Evolutionary conservation across 2,888 invertebrate genomes (phyloP).

Genomic region (Lobophora halterata): DNA sequence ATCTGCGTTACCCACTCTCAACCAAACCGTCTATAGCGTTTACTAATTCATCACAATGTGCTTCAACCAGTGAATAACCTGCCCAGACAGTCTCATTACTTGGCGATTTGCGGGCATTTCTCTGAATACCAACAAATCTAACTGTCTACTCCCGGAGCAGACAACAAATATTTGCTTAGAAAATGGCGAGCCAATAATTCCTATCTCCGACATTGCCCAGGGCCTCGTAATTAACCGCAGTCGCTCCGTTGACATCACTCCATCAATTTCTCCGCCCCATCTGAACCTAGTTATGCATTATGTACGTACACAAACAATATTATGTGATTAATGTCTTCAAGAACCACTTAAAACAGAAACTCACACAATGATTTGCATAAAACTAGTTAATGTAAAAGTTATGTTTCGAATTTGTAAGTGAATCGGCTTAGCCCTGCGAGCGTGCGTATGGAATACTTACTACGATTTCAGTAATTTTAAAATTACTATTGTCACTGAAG

Average conservation of each 20-base stretch:
- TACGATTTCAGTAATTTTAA: slow-evolving; percentile 9
- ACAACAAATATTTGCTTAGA: slow-evolving; percentile 29
- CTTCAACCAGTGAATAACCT: slow-evolving; percentile 7
- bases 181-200: slow-evolving; percentile 33
- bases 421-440: slow-evolving; percentile 14
- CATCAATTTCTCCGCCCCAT: slow-evolving; percentile 68
- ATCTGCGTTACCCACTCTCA: no score
- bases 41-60: no score
- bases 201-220: slow-evolving; percentile 21
- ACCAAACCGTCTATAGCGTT: no score
- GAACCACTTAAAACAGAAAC: slow-evolving; percentile 57
- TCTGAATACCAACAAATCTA: slow-evolving; percentile 15
- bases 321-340: slow-evolving; percentile 71
- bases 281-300: no score
- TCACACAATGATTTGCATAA: slow-evolving; percentile 73
- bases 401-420: slow-evolving; percentile 31
- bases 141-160: slow-evolving; percentile 20
- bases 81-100: slow-evolving; percentile 11
- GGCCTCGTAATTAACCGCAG: slow-evolving; percentile 66
- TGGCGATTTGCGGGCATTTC: slow-evolving; percentile 9
- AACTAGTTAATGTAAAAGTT: slow-evolving; percentile 72
- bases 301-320: slow-evolving; percentile 75
- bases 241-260: slow-evolving; percentile 64
- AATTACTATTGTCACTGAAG: slow-evolving; percentile 1
- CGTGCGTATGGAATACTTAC: slow-evolving; percentile 21